Evolutionary conservation across 2,113 vertebrate species (phyloP).

Genomic region (Spea bombifrons): DNA sequence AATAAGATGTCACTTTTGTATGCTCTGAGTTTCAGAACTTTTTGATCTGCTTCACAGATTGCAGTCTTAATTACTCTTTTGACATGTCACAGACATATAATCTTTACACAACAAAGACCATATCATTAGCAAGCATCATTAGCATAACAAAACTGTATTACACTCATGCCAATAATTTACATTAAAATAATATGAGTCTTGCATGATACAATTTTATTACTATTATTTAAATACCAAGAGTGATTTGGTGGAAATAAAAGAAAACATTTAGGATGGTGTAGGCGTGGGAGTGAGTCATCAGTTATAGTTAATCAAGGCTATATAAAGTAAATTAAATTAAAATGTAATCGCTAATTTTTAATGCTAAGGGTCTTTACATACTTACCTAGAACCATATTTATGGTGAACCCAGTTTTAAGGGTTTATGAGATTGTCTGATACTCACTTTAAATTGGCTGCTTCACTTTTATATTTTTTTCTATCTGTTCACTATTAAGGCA

Average conservation of each 20-base stretch:
- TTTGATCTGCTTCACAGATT: not conserved
- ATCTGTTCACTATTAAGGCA: too few relatives aligned
- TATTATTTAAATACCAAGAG: not conserved
- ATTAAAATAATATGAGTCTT: not conserved
- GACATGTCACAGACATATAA: constrained; percentile 13
- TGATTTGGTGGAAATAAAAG: not conserved
- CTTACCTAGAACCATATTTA: too few relatives aligned
- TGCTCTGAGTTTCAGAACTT: not conserved
- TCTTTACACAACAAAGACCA: constrained; percentile 14
- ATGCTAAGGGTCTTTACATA: too few relatives aligned
- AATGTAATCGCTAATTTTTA: too few relatives aligned
- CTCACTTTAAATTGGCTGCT: too few relatives aligned
- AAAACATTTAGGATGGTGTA: not conserved
- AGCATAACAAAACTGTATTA: constrained; percentile 6
- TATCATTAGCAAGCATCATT: constrained; percentile 2
- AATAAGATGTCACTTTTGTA: not conserved
- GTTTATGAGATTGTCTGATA: too few relatives aligned
- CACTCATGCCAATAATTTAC: constrained; percentile 1
- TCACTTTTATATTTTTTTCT: too few relatives aligned
- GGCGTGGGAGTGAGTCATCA: not conserved
- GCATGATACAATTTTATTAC: not conserved
- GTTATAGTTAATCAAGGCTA: not conserved
- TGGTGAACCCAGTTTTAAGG: too few relatives aligned
- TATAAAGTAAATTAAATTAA: too few relatives aligned
- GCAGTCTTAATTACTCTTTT: constrained; percentile 24